Evolutionary conservation across 2,113 vertebrate genomes (phyloP), one percentile per base, ranked within the genome.

Genomic region (Hystrix cristata): DNA sequence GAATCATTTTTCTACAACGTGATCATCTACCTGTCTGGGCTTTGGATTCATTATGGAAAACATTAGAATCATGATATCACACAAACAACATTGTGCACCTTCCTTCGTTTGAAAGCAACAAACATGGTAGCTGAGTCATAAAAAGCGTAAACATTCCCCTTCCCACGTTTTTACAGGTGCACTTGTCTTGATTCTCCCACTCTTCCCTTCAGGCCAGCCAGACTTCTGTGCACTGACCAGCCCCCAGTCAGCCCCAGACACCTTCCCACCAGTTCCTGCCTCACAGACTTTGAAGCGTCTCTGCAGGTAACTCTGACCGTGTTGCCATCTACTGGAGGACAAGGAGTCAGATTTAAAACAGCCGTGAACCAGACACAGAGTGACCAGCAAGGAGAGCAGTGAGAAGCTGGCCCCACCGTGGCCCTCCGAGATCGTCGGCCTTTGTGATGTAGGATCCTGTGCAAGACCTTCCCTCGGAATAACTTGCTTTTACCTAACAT

Each of bases 31-130:
- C 59, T 93, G 12, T 95, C 67, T 71, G 15, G 18, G 19, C 1
- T 16, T 94, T 90, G 16, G 38, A 83, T 85, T 94, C 29, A n/a
- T 74, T 83, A 64, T 34, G 78, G 84, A 74, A 87, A 57, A 96
- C 23, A 67, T 48, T 62, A 69, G 38, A 0, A 57, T 93, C 43
- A 72, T 34, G 25, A n/a, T 76, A 60, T 48, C 48, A 90, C 67
- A 3, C 27, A 74, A 84, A 67, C 74, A 62, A 69, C 19, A 74
- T 2, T 59, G 3, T 14, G 62, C 79, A 65, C 34, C 0, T 31
- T 62, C 16, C n/a, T 62, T 57, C 38, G 7, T n/a, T 2, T 89
- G 43, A 10, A 74, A 89, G 96, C 11, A 67, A 64, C 5, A 85
- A 34, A n/a, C 19, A 59, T 48, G 2, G 19, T 87, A 7, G 1